A percentile compares a stretch with the other conserved stretches of the same genome.
Conservation (phyloP, 2,888 invertebrate species). For the Amitus sp. region DNA sequence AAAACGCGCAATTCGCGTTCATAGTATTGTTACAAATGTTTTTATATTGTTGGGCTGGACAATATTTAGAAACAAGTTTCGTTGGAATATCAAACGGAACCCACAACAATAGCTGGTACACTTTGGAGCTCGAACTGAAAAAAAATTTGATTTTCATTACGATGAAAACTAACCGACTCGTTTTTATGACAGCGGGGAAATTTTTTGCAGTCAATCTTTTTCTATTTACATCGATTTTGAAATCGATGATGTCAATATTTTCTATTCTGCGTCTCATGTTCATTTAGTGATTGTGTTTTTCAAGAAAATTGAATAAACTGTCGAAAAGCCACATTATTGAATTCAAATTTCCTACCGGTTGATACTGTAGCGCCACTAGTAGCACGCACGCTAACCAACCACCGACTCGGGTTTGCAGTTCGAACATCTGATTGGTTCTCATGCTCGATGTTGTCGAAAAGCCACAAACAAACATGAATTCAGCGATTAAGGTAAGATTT, state of each 20-base stretch:
- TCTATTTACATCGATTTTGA: slow-evolving; percentile 31
- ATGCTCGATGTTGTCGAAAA: slow-evolving; percentile 1
- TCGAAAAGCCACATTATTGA: too few species aligned
- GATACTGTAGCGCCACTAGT: too few species aligned
- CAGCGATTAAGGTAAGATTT: neutral
- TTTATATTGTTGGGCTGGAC: slow-evolving; percentile 34
- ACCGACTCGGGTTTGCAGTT: too few species aligned
- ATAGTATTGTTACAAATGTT: slow-evolving; percentile 28
- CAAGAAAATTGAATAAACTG: too few species aligned
- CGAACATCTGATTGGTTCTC: too few species aligned
- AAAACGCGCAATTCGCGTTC: slow-evolving; percentile 20
- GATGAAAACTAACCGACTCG: slow-evolving; percentile 21
- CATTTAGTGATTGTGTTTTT: neutral
- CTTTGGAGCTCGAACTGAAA: slow-evolving; percentile 18
- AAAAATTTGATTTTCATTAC: slow-evolving; percentile 23
- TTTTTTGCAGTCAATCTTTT: slow-evolving; percentile 30
- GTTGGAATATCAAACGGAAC: slow-evolving; percentile 22
- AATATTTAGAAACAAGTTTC: slow-evolving; percentile 28
- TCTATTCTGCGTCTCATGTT: slow-evolving; percentile 37
- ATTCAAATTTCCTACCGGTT: too few species aligned
- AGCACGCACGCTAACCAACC: too few species aligned
- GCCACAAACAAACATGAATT: slow-evolving; percentile 2
- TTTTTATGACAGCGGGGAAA: slow-evolving; percentile 24
- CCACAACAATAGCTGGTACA: slow-evolving; percentile 27
- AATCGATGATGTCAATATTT: slow-evolving; percentile 37